Evolutionary conservation across 37 sponge, comb jelly and placozoan genomes (phyloP).

Genomic region (Amphimedon queenslandica): DNA sequence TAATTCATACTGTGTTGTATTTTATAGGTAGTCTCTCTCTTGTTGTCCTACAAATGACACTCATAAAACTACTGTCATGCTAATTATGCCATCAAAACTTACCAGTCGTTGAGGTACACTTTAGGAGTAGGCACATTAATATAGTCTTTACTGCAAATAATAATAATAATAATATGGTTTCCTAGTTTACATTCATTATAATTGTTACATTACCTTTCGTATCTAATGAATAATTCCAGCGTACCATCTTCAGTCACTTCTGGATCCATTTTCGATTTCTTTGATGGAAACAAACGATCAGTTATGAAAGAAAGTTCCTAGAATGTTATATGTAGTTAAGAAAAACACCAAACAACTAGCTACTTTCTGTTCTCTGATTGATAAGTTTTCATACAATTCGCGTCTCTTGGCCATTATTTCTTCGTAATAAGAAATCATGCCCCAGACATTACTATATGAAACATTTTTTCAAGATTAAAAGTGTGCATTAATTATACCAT

Average conservation of each 20-base stretch:
- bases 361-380: constrained; percentile 39
- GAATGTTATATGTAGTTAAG: constrained; percentile 8
- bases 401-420: constrained; percentile 23
- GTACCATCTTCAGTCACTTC: constrained; percentile 72
- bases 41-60: no score
- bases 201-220: constrained; percentile 33
- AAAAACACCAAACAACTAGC: constrained; percentile 7
- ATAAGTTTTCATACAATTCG: constrained; percentile 1
- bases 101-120: no score
- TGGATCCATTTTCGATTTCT: constrained; percentile 36
- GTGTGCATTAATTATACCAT: constrained; percentile 25
- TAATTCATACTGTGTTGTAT: no score
- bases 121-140: no score
- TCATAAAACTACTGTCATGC: no score
- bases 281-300: constrained; percentile 21
- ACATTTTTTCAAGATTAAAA: not conserved
- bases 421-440: constrained; percentile 21
- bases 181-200: no score
- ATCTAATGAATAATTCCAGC: constrained; percentile 51
- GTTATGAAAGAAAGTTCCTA: constrained; percentile 21
- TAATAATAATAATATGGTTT: no score
- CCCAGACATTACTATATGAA: constrained; percentile 35
- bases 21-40: no score
- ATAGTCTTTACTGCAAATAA: no score
- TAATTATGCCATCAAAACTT: no score